A percentile compares a stretch with the other conserved stretches of the same genome.
These are phyloP conservation scores for Laupala kohalensis DNA, from an alignment of 1,140 invertebrate genomes.

Conservation along the genomic window DNA sequence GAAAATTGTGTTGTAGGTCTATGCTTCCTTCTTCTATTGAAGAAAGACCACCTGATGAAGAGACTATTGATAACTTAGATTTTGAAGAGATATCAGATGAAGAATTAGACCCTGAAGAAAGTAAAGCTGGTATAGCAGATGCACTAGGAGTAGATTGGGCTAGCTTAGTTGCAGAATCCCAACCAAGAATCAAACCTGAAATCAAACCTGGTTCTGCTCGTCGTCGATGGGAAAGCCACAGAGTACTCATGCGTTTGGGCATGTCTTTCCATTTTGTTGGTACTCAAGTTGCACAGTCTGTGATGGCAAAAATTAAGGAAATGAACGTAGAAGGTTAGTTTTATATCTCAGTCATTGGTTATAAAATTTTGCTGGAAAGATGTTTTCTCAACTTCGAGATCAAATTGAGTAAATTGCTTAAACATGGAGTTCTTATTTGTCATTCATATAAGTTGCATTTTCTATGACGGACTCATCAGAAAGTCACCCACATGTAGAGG, in stretches of 20 bases:
- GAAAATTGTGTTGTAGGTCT: not conserved
- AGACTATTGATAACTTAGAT: conserved; percentile 60
- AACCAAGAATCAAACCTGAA: conserved; percentile 29
- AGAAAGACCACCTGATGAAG: conserved; percentile 37
- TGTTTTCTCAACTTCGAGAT: no score
- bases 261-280: conserved; percentile 34
- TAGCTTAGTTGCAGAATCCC: conserved; percentile 64
- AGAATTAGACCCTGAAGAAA: conserved; percentile 61
- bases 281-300: conserved; percentile 13
- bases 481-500: no score
- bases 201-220: conserved; percentile 42
- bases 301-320: not conserved
- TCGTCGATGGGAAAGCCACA: conserved; percentile 59
- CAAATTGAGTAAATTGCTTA: no score
- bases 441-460: no score
- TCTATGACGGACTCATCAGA: no score
- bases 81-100: conserved; percentile 85
- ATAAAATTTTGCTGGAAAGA: no score
- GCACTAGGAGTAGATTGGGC: conserved; percentile 87
- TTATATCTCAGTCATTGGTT: no score
- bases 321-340: not conserved
- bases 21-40: not conserved
- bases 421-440: no score
- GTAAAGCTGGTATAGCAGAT: conserved; percentile 54
- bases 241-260: conserved; percentile 54